Base-by-base conservation (phyloP, 2,113 vertebrate genomes). In the Ibidorhyncha struthersii region DNA sequence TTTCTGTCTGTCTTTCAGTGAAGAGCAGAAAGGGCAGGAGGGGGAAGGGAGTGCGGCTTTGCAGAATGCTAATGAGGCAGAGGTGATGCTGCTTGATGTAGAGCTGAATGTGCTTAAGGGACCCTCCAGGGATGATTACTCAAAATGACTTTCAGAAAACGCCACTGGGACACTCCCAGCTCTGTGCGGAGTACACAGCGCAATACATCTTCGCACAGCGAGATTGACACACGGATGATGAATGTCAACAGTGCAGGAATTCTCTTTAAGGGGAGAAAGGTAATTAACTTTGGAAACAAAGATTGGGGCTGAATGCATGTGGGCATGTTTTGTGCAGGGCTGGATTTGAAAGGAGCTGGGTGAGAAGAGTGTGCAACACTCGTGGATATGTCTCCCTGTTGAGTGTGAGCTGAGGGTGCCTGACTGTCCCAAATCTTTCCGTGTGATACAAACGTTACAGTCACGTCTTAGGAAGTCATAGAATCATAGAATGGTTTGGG, bases 81-180 rank as follows among this genome's bases (percentile, higher is more conserved):
- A 78, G 80, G 72, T 69, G 80, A 40, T 58, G 26, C 36, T 70
- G 41, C 56, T 67, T 66, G 67, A 36, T 84, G 49, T 32, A 50
- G 36, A 76, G 49, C 52, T 94, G 67, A 76, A 86, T 41, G 25
- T 86, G 71, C 82, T 82, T 53, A 40, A 59, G 56, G 40, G 79
- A 79, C 41, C 18, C 85, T 92, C 79, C 62, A 78, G 94, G 86
- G 90, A 89, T 23, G 21, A 91, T 90, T 55, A 52, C 71, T 76
- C 47, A 85, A 96, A 96, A 79, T 69, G 77, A 52, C 78, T 93
- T 96, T 72, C 41, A 85, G 40, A 76, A 85, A 93, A 65, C 0
- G 0, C 89, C 86, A 43, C 81, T 38, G 73, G 66, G 93, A 92
- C 40, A 38, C 43, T 89, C 43, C 30, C 2, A 8, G 62, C 43